Evolutionary conservation across 1,140 invertebrate genomes (phyloP).

Genomic region (Drosophila insularis): DNA sequence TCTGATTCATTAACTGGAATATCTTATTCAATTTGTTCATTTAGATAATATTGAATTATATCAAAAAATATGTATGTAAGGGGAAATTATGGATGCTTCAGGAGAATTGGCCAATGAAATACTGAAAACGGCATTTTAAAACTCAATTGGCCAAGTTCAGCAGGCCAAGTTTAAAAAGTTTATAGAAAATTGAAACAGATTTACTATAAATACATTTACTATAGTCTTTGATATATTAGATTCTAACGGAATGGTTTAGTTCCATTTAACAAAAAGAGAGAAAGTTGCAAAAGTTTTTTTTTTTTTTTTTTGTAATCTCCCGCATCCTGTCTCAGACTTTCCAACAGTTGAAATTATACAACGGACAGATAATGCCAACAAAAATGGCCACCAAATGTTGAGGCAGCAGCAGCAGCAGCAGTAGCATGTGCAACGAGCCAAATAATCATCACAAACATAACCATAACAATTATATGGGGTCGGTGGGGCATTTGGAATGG

Average conservation of each 20-base stretch:
- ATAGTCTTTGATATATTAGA: no score
- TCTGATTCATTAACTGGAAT: background rate
- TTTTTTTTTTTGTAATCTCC: no score
- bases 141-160: no score
- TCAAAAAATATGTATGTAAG: background rate
- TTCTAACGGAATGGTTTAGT: no score
- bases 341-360: conserved; percentile 31
- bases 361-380: conserved; percentile 6
- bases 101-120: no score
- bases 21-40: background rate
- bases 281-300: no score
- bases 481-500: conserved; percentile 5
- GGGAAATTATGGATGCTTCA: background rate
- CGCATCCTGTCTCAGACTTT: conserved; percentile 10
- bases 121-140: no score
- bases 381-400: conserved; percentile 8
- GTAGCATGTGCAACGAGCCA: conserved; percentile 77
- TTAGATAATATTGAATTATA: background rate
- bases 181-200: no score
- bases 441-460: conserved; percentile 81
- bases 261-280: no score
- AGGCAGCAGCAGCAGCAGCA: conserved; percentile 18
- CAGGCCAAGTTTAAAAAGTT: no score
- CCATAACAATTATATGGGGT: conserved; percentile 73
- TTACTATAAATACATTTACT: no score